phyloP scores from a whole-genome alignment of 2,113 vertebrate genomes.

The Malurus alboscapulatus region DNA sequence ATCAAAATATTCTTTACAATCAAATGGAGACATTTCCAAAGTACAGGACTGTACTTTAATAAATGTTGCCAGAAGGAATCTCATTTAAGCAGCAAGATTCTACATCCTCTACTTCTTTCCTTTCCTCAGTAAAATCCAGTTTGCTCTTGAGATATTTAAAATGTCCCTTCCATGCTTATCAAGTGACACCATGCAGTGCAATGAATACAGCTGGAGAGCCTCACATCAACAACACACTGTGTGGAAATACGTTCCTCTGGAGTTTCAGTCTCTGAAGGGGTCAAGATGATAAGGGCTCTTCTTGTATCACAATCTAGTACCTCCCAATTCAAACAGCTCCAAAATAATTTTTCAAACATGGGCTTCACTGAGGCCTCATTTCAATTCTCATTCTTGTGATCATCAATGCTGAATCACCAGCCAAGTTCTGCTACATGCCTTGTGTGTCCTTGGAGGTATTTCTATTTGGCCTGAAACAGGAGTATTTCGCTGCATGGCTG shows the following conservation, averaged over 20 bases:
- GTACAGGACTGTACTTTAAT: neutral
- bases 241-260: neutral
- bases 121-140: neutral
- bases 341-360: neutral
- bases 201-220: neutral
- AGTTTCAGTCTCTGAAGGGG: neutral
- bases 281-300: neutral
- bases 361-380: neutral
- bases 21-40: neutral
- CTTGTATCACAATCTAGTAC: neutral
- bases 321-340: neutral
- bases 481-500: neutral
- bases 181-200: neutral
- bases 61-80: neutral
- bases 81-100: neutral
- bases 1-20: slow-evolving; percentile 11
- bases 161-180: neutral
- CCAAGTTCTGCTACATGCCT: neutral
- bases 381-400: neutral
- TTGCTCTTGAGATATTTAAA: neutral
- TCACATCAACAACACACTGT: neutral
- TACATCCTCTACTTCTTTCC: neutral
- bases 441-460: neutral
- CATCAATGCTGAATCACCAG: neutral
- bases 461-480: neutral